Evolutionary conservation across 2,797 vertebrate genomes (phyloP).

Genomic region (Pantherophis vulpinus): DNA sequence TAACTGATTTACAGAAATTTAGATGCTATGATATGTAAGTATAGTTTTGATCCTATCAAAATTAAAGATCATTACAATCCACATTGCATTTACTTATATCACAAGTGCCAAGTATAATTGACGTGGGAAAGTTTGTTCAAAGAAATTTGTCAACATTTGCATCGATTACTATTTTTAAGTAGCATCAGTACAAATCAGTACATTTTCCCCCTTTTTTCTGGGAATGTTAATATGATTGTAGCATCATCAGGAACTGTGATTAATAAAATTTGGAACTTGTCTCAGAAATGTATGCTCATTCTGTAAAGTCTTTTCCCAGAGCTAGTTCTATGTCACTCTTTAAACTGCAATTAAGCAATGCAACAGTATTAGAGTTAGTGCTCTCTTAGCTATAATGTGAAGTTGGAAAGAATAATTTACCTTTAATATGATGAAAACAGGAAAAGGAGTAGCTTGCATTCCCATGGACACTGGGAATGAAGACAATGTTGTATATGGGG

Average conservation of each 20-base stretch:
- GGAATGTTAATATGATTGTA: neutral
- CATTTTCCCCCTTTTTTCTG: neutral
- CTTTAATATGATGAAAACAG: neutral
- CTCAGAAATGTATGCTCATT: neutral
- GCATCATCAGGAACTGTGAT: neutral
- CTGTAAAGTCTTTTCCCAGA: neutral
- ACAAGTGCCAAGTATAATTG: conserved; percentile 58
- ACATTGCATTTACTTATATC: neutral
- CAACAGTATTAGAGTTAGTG: neutral
- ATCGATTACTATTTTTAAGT: neutral
- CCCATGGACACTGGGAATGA: neutral
- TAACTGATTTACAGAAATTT: neutral
- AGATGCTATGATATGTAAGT: neutral
- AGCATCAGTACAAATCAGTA: neutral
- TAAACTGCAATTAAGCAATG: neutral
- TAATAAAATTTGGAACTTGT: neutral
- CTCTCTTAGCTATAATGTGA: neutral
- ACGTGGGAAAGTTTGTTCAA: conserved; percentile 35
- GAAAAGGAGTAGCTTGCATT: neutral
- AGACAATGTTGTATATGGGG: neutral
- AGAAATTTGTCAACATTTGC: conserved; percentile 12
- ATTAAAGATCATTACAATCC: conserved; percentile 55
- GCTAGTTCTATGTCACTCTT: neutral
- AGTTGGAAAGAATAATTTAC: neutral
- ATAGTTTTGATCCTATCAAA: conserved; percentile 38